Base-by-base conservation (phyloP, 2,888 invertebrate genomes). In the Cerastoderma edule region DNA sequence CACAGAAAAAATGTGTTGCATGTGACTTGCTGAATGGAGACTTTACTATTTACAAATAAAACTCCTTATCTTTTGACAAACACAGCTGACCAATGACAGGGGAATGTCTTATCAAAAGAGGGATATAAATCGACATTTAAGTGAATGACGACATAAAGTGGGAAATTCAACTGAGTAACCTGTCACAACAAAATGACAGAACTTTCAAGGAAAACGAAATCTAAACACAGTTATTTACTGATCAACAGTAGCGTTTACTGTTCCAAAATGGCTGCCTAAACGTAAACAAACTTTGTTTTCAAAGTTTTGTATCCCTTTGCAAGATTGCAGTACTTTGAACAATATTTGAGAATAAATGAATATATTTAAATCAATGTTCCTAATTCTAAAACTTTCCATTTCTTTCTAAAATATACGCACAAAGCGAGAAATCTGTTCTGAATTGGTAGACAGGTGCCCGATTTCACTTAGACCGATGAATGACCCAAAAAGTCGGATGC, bases 191-290 rank as follows among this genome's bases (percentile, higher is more conserved):
- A 2, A 13, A 53, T 27, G 24, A 48, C 6, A 19, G 6, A 6
- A 48, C n/a, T 48, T 48, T 48, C 48, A 3, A 4, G 27, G 53
- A 53, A 53, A 53, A n/a, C n/a, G 27, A 24, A 53, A 28, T 27
- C 16, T 10, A 13, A 35, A 63, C 39, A 44, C 39, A 32, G n/a
- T 32, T 22, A 53, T 24, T 10, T 48, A 73, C 67, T 24, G 66
- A 53, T n/a, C n/a, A n/a, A n/a, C n/a, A 53, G 60, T 60, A 60
- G 60, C 60, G 27, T 39, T 39, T 39, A 32, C 70, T 70, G 67
- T 83, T 85, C 73, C 85, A 85, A 86, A 75, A 88, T 87, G 86
- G 86, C 86, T 87, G 86, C 84, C 84, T 33, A 57, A 70, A 75
- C 44, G 13, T 46, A 54, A 56, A 48, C 1, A 48, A 56, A 69